phyloP scores from a whole-genome alignment of 1,140 invertebrate species.

The Bombus waltoni region DNA sequence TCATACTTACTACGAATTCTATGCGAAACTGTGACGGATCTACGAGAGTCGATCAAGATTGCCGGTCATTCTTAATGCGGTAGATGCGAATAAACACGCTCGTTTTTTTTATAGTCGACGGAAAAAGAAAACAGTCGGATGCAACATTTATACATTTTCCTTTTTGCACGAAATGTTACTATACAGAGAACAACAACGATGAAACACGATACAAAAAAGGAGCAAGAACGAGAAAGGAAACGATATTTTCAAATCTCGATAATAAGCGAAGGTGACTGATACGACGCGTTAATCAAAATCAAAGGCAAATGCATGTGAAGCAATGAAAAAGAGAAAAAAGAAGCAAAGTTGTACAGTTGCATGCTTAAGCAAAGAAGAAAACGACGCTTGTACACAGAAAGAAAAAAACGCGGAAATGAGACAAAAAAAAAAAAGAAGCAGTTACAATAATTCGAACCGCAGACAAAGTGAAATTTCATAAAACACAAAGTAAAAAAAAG shows the following conservation, averaged over 20 bases:
- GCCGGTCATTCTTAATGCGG: not conserved
- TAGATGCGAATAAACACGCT: constrained; percentile 4
- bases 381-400: not conserved
- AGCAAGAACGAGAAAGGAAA: not conserved
- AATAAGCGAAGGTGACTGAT: not conserved
- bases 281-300: constrained; percentile 53
- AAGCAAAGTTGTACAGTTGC: constrained; percentile 22
- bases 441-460: constrained; percentile 16
- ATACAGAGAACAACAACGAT: not conserved
- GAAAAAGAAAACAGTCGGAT: not conserved
- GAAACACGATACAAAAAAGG: not conserved
- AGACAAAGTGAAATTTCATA: not conserved
- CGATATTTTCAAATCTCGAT: not conserved
- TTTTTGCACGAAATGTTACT: constrained; percentile 3
- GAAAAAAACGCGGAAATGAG: not conserved
- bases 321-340: not conserved
- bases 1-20: constrained; percentile 8
- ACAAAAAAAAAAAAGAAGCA: not conserved
- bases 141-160: not conserved
- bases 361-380: constrained; percentile 18
- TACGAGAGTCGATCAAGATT: constrained; percentile 30
- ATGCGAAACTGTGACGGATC: not conserved
- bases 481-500: not conserved
- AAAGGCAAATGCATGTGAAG: constrained; percentile 69
- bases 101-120: not conserved